phyloP scores from a whole-genome alignment of 2,797 vertebrate genomes.

The Chloroceryle inda region DNA sequence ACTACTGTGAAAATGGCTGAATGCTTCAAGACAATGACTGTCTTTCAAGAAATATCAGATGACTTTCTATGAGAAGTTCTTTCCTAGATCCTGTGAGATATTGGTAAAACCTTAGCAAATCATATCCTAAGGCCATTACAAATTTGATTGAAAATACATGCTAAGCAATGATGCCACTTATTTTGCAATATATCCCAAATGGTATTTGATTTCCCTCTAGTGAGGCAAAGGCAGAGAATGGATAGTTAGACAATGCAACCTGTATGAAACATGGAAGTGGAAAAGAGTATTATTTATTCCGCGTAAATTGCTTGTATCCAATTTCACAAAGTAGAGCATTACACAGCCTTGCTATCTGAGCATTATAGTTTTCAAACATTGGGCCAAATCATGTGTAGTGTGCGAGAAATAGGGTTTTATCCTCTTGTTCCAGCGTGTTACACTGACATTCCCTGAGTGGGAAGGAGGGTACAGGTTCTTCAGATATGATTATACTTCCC shows the following conservation, averaged over 20 bases:
- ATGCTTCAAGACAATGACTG: not conserved
- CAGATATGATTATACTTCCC: not conserved
- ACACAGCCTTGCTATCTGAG: not conserved
- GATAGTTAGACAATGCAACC: not conserved
- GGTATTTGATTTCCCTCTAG: not conserved
- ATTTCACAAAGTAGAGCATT: not conserved
- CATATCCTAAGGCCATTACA: not conserved
- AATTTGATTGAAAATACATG: not conserved
- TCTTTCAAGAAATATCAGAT: not conserved
- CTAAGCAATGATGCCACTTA: not conserved
- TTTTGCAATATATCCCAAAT: not conserved
- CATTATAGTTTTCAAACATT: not conserved
- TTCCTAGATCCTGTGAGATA: not conserved
- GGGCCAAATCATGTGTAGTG: fast-evolving
- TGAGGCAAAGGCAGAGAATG: not conserved
- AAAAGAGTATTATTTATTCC: not conserved
- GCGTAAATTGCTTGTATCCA: not conserved
- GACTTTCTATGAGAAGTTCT: not conserved
- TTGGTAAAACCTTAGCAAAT: not conserved
- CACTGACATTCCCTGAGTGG: not conserved
- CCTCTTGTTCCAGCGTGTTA: not conserved
- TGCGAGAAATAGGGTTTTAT: not conserved
- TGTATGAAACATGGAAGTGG: not conserved
- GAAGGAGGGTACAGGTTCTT: not conserved
- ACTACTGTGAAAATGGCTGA: not conserved